Conservation (phyloP, 1,140 invertebrate genomes). For the Drosophila kohkoa region DNA sequence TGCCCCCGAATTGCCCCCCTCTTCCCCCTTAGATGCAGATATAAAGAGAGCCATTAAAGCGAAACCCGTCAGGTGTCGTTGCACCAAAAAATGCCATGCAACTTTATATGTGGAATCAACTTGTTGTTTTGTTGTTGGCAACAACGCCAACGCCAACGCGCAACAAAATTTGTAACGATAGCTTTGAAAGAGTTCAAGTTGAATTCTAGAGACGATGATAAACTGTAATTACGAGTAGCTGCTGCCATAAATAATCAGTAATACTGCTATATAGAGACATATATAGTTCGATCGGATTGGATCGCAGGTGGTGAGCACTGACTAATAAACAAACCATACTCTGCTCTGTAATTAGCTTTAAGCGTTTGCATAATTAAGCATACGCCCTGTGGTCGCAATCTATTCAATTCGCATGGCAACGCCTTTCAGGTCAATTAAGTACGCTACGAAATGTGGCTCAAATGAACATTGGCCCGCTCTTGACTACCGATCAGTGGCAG, state of each 20-base stretch:
- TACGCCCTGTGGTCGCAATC: constrained; percentile 69
- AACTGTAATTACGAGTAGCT: constrained; percentile 59
- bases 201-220: constrained; percentile 59
- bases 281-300: constrained; percentile 43
- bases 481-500: constrained; percentile 54
- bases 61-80: constrained; percentile 38
- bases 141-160: constrained; percentile 21
- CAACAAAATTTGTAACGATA: constrained; percentile 22
- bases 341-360: constrained; percentile 61
- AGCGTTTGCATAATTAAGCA: constrained; percentile 81
- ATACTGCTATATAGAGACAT: constrained; percentile 35
- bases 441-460: constrained; percentile 27
- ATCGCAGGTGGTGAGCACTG: constrained; percentile 53
- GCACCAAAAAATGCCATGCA: constrained; percentile 29
- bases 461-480: constrained; percentile 49
- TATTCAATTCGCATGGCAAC: constrained; percentile 29
- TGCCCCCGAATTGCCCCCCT: too few species aligned
- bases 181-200: constrained; percentile 58
- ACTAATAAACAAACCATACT: neutral
- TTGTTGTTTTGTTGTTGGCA: neutral
- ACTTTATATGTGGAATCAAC: constrained; percentile 3
- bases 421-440: constrained; percentile 59
- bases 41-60: constrained; percentile 1
- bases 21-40: neutral
- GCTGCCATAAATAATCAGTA: constrained; percentile 57